A percentile compares a stretch with the other conserved stretches of the same genome.
phyloP scores from a whole-genome alignment of 2,797 vertebrate genomes.

The Triplophysa yarkandensis region DNA sequence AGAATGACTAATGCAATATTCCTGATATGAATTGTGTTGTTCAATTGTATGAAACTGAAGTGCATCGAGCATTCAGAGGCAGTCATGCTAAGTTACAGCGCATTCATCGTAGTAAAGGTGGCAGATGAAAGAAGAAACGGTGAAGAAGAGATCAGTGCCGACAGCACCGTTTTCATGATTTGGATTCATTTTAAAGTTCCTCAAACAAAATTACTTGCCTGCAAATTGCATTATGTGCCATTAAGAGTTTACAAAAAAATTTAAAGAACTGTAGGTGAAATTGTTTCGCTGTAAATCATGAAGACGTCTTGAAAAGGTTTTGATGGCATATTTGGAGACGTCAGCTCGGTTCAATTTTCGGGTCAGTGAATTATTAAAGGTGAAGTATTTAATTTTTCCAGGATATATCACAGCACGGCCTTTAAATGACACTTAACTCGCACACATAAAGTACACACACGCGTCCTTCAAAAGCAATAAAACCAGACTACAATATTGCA shows the following conservation, averaged over 20 bases:
- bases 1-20: conserved; percentile 52
- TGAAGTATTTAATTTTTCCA: neutral
- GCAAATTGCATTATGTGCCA: neutral
- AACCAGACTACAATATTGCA: neutral
- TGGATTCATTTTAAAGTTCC: neutral
- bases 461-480: neutral
- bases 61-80: conserved; percentile 67
- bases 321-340: neutral
- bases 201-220: neutral
- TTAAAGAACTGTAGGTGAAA: neutral
- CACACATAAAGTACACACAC: neutral
- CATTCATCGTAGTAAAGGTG: conserved; percentile 62
- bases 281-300: neutral
- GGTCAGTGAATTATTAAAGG: neutral
- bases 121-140: conserved; percentile 67
- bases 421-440: neutral
- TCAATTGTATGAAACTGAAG: conserved; percentile 49
- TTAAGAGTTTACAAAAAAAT: neutral
- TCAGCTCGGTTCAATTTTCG: neutral
- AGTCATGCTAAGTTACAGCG: conserved; percentile 67
- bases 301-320: neutral
- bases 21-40: conserved; percentile 45
- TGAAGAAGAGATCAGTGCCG: conserved; percentile 69
- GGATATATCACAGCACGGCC: neutral
- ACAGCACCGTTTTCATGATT: conserved; percentile 28